Evolutionary conservation across 2,113 vertebrate species (phyloP).

Genomic region (Saguinus imperator): DNA sequence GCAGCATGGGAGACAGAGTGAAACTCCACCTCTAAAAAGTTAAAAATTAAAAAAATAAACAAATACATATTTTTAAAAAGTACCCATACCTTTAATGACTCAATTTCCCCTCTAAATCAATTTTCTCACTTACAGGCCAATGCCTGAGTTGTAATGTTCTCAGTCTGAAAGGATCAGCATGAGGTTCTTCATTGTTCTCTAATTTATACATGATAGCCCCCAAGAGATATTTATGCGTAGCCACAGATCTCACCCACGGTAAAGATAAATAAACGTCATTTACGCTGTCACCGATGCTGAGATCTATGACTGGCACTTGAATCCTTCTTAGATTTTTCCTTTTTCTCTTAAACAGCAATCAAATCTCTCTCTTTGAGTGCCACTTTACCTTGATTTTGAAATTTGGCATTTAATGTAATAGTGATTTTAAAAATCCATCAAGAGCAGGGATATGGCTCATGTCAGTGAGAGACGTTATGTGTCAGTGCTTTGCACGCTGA

Average conservation of each 20-base stretch:
- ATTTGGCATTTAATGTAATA: constrained; percentile 39
- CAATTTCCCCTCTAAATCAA: neutral
- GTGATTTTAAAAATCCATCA: constrained; percentile 43
- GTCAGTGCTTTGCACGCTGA: neutral
- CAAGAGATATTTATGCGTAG: neutral
- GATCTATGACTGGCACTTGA: constrained; percentile 36
- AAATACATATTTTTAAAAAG: neutral
- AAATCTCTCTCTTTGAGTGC: constrained; percentile 36
- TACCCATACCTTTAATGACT: neutral
- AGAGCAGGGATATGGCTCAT: constrained; percentile 17
- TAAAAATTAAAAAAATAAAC: too few relatives aligned
- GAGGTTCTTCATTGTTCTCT: neutral
- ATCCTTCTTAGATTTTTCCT: constrained; percentile 15
- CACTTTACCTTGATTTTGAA: constrained; percentile 32
- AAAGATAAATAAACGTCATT: constrained; percentile 35
- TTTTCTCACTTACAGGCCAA: neutral
- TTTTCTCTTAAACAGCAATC: constrained; percentile 25
- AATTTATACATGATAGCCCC: neutral
- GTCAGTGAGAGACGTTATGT: neutral
- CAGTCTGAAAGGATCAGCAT: neutral
- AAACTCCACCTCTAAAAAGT: too few relatives aligned
- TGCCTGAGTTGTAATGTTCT: neutral
- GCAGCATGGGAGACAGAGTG: too few relatives aligned
- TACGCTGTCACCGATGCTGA: neutral
- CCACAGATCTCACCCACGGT: neutral